Conservation (phyloP, 1,140 invertebrate species). For the Eulimnadia texana region DNA sequence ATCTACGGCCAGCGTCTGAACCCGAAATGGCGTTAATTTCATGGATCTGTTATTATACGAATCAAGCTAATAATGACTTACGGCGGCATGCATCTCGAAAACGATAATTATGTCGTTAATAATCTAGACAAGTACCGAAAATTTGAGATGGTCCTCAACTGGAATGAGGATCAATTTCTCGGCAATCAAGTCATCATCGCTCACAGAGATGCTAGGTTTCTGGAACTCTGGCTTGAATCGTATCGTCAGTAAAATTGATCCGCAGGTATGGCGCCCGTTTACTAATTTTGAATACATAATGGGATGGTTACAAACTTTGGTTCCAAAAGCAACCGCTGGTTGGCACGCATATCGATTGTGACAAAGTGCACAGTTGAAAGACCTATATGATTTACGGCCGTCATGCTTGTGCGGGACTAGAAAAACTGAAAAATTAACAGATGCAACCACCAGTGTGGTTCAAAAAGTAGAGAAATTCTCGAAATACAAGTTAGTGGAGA, state of each 20-base stretch:
- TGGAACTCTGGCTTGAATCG: slow-evolving; percentile 23
- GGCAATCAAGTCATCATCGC: slow-evolving; percentile 24
- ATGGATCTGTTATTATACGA: slow-evolving; percentile 25
- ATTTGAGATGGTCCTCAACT: slow-evolving; percentile 26
- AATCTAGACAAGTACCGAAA: slow-evolving; percentile 24
- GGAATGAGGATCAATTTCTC: slow-evolving; percentile 20
- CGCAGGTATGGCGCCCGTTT: too few relatives aligned
- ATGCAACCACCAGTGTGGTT: too few relatives aligned
- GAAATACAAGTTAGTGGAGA: too few relatives aligned
- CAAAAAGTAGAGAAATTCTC: too few relatives aligned
- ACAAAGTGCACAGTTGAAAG: too few relatives aligned
- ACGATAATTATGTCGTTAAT: slow-evolving; percentile 25
- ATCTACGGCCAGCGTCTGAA: slow-evolving; percentile 22
- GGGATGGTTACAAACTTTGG: too few relatives aligned
- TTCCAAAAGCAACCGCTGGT: too few relatives aligned
- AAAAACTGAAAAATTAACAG: too few relatives aligned
- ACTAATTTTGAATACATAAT: too few relatives aligned
- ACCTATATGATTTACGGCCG: too few relatives aligned
- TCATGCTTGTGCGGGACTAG: too few relatives aligned
- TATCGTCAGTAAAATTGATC: slow-evolving; percentile 21
- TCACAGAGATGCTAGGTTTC: slow-evolving; percentile 25
- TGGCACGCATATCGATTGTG: too few relatives aligned
- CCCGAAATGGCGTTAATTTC: slow-evolving; percentile 21
- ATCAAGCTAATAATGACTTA: slow-evolving; percentile 23
- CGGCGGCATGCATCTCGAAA: slow-evolving; percentile 27